Percentiles rank a stretch among this genome's conserved stretches.
phyloP scores from a whole-genome alignment of 2,797 vertebrate genomes.

The Borostomias antarcticus region DNA sequence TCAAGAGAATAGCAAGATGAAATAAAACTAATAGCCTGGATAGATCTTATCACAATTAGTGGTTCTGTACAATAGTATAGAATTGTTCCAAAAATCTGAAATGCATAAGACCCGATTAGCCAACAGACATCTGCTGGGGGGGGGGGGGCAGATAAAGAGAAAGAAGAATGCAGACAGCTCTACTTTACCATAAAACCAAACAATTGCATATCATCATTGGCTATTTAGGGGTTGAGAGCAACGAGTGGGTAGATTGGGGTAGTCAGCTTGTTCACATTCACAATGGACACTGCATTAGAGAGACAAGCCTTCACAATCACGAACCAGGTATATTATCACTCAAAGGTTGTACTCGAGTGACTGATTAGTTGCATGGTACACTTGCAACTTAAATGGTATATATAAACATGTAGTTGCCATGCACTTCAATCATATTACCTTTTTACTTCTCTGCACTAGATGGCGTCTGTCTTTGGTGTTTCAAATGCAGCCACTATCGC shows the following conservation, averaged over 20 bases:
- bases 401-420: slow-evolving; percentile 27
- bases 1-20: not conserved
- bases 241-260: slow-evolving; percentile 26
- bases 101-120: not conserved
- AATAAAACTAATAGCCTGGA: too few relatives aligned
- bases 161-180: too few relatives aligned
- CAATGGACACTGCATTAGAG: slow-evolving; percentile 69
- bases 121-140: not conserved
- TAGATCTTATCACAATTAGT: not conserved
- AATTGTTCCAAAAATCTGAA: not conserved
- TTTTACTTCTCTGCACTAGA: slow-evolving; percentile 64
- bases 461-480: slow-evolving; percentile 68
- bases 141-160: slow-evolving; percentile 30
- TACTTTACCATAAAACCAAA: slow-evolving; percentile 20
- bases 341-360: not conserved
- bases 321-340: not conserved
- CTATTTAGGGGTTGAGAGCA: slow-evolving; percentile 37
- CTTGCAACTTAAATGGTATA: not conserved
- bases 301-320: slow-evolving; percentile 53
- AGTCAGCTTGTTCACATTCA: slow-evolving; percentile 69
- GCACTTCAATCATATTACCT: slow-evolving; percentile 34
- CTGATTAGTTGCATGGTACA: slow-evolving; percentile 22
- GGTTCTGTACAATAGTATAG: not conserved
- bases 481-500: slow-evolving; percentile 37
- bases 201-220: slow-evolving; percentile 22